Evolutionary conservation across 2,113 vertebrate species (phyloP), one percentile per base, ranked within the genome.

Genomic region (Excalfactoria chinensis): DNA sequence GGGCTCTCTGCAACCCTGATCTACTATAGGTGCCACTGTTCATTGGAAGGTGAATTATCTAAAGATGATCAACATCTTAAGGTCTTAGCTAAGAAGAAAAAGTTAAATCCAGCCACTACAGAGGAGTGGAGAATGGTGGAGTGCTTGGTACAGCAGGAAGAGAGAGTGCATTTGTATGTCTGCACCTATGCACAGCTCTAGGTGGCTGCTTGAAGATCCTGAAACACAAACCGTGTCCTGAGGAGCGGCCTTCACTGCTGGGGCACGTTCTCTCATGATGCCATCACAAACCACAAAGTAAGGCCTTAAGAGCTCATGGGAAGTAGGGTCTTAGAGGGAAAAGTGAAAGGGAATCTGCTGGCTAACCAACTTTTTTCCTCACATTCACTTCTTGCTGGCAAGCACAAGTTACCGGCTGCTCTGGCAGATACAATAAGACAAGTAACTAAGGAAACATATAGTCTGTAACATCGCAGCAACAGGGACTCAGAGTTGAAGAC

Each of bases 111-210:
- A 64, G 41, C 34, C 40, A 70, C 41, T 75, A 8, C 6, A 9
- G 20, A 66, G 56, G 43, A n/a, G 32, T 80, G 32, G 35, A 41
- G 67, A 73, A 51, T 12, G 7, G 17, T n/a, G 12, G 8, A n/a
- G 11, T 8, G 15, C 43, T 59, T 58, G 49, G 34, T 32, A 58
- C 32, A 71, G 58, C 3, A 66, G 43, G 32, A 90, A 37, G 20
- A 83, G 23, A 49, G 13, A 64, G 7, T 28, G 15, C 16, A 26
- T 35, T 21, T 9, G 25, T 37, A 48, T 5, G 6, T n/a, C 21
- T 2, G 0, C n/a, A 4, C 7, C 4, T 13, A 3, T 14, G 10
- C 22, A 20, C 22, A 69, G 34, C 17, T 43, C 48, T 43, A 80
- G 30, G 20, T 19, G 25, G 30, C 40, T 74, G 62, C 69, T 28